phyloP scores from a whole-genome alignment of 2,113 vertebrate species.

The Colossoma macropomum region DNA sequence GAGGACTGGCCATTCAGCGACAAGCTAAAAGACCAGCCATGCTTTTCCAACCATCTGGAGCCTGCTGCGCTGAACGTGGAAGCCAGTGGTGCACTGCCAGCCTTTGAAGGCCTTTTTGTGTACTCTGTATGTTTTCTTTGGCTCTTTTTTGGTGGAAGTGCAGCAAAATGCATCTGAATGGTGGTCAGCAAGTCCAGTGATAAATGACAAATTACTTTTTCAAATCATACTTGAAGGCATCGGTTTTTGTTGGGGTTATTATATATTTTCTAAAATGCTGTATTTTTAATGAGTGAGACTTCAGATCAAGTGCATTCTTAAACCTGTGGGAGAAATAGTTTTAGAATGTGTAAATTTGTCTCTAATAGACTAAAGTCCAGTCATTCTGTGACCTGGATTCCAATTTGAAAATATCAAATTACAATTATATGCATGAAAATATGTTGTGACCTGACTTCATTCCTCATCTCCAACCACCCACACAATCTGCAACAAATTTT shows the following conservation, averaged over 20 bases:
- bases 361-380: not conserved
- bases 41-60: conserved; percentile 15
- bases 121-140: not conserved
- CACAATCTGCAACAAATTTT: not conserved
- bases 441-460: not conserved
- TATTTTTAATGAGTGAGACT: not conserved
- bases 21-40: conserved; percentile 8
- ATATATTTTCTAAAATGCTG: not conserved
- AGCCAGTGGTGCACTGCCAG: conserved; percentile 5
- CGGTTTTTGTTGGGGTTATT: no score
- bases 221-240: not conserved
- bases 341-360: not conserved
- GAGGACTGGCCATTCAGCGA: conserved; percentile 18
- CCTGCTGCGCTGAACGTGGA: not conserved
- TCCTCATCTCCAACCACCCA: not conserved
- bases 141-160: not conserved
- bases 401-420: not conserved
- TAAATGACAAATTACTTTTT: not conserved
- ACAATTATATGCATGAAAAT: not conserved
- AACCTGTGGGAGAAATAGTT: not conserved
- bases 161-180: not conserved
- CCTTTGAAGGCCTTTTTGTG: conserved; percentile 18
- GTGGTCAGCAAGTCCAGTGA: not conserved
- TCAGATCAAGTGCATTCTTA: not conserved
- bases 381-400: not conserved